Evolutionary conservation across 2,113 vertebrate genomes (phyloP).

Genomic region (Vidua macroura): DNA sequence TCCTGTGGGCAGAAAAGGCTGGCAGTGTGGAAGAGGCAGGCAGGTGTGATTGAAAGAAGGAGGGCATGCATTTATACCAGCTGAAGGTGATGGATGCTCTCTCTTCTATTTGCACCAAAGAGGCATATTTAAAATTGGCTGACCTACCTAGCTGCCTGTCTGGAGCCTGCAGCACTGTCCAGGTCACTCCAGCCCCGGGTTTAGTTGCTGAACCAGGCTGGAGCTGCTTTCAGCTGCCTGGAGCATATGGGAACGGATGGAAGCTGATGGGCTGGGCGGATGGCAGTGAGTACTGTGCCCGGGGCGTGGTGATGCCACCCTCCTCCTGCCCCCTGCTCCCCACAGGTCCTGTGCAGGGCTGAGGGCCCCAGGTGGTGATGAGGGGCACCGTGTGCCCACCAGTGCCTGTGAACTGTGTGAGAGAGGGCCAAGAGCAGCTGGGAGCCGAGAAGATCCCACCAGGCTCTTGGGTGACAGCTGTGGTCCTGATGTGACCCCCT

Average conservation of each 20-base stretch:
- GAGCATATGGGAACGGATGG: fast-evolving
- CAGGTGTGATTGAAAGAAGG: neutral
- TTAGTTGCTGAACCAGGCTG: neutral
- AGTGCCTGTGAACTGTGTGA: fast-evolving
- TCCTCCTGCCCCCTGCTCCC: neutral
- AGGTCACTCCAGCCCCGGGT: neutral
- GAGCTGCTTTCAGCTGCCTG: neutral
- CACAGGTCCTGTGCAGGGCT: neutral
- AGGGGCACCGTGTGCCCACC: neutral
- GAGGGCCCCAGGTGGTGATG: neutral
- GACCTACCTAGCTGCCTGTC: neutral
- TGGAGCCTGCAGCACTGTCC: neutral
- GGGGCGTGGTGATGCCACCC: neutral
- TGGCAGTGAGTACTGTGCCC: neutral
- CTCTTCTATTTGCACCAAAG: neutral
- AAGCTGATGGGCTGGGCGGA: neutral
- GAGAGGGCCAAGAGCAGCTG: neutral
- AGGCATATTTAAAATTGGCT: neutral
- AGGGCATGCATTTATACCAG: neutral
- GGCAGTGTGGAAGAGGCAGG: neutral
- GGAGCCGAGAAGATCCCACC: neutral
- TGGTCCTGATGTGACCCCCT: neutral
- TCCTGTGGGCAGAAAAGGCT: neutral
- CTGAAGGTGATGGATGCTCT: neutral
- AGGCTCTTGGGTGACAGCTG: neutral